phyloP scores from a whole-genome alignment of 2,888 invertebrate species.

The Harmothoe impar region DNA sequence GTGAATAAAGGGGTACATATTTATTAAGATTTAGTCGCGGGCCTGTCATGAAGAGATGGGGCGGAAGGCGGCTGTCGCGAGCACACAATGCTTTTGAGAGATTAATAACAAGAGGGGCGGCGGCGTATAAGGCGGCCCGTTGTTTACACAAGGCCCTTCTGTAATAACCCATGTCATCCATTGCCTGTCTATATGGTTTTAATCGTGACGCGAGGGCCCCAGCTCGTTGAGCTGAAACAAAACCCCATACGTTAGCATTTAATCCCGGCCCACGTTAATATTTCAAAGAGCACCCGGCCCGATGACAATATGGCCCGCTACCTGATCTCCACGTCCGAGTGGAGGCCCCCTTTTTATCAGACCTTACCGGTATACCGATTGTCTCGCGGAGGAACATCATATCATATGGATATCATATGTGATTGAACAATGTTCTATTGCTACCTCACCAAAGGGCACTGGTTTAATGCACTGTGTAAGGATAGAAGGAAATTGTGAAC shows the following conservation, averaged over 20 bases:
- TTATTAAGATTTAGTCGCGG: background rate
- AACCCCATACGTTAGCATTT: background rate
- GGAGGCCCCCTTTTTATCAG: too few species aligned
- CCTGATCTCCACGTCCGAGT: background rate
- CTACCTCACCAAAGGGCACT: too few species aligned
- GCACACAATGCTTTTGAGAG: slow-evolving; percentile 9
- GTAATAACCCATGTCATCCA: slow-evolving; percentile 20
- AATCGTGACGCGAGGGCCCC: slow-evolving; percentile 8
- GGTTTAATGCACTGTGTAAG: too few species aligned
- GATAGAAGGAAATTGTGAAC: too few species aligned
- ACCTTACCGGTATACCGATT: too few species aligned
- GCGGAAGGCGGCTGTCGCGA: background rate
- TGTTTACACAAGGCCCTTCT: background rate
- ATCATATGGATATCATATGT: too few species aligned
- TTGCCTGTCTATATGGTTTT: background rate
- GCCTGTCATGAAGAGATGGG: background rate
- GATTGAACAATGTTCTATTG: too few species aligned
- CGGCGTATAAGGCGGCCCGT: background rate
- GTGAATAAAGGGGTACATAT: slow-evolving; percentile 19
- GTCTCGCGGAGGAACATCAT: too few species aligned
- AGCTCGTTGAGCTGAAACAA: background rate
- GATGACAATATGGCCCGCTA: background rate
- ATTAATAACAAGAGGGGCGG: background rate
- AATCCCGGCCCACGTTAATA: background rate
- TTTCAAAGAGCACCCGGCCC: background rate